These are phyloP conservation scores for Myathropa florea DNA, from an alignment of 2,888 invertebrate genomes.

Conservation along the genomic window DNA sequence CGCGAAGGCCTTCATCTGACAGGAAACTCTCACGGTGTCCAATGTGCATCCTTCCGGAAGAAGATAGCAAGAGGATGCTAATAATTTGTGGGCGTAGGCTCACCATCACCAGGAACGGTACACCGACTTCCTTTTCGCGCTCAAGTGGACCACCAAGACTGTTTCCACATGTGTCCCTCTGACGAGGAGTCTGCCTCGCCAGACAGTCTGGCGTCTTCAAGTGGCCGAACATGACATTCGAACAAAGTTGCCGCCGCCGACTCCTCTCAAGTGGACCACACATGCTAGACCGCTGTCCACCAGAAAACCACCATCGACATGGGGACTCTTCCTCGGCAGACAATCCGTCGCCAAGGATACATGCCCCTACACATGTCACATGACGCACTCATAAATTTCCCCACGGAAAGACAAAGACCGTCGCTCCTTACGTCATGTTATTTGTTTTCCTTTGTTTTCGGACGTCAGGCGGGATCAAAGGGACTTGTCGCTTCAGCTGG, in stretches of 20 bases:
- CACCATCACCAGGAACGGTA: slow-evolving; percentile 39
- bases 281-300: slow-evolving; percentile 44
- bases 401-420: background rate
- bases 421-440: slow-evolving; percentile 44
- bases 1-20: background rate
- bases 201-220: slow-evolving; percentile 75
- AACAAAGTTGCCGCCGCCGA: background rate
- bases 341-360: slow-evolving; percentile 54
- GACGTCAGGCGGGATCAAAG: slow-evolving; percentile 56
- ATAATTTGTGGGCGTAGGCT: slow-evolving; percentile 24
- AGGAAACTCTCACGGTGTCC: background rate
- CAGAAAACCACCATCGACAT: slow-evolving; percentile 26
- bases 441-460: slow-evolving; percentile 60
- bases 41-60: slow-evolving; percentile 5
- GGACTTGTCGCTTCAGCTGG: slow-evolving; percentile 46
- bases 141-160: background rate
- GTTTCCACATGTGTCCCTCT: background rate
- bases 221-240: slow-evolving; percentile 66
- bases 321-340: slow-evolving; percentile 16
- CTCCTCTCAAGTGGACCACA: slow-evolving; percentile 63
- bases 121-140: slow-evolving; percentile 14
- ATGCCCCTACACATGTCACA: slow-evolving; percentile 39
- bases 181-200: slow-evolving; percentile 1
- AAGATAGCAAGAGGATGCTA: background rate
- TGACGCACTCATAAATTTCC: slow-evolving; percentile 58